Conservation (phyloP, 2,888 invertebrate genomes). For the Diploptera punctata region DNA sequence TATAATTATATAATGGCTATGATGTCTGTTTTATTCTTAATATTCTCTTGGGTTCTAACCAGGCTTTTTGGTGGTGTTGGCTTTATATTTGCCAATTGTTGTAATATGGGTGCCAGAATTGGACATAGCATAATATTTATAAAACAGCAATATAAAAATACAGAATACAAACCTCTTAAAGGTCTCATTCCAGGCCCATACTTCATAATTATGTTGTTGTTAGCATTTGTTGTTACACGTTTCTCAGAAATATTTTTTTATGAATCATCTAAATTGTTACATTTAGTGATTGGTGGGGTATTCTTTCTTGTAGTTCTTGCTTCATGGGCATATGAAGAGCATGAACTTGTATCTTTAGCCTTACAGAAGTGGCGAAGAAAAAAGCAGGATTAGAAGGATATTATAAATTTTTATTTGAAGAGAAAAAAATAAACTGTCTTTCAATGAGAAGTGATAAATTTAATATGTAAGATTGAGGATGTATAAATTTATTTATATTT, state of each 20-base stretch:
- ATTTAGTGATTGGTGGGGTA: no score
- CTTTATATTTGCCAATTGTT: slow-evolving; percentile 94
- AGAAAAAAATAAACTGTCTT: no score
- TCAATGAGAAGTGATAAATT: no score
- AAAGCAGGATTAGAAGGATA: no score
- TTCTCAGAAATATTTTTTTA: slow-evolving; percentile 61
- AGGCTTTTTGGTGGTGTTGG: slow-evolving; percentile 89
- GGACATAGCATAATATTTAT: slow-evolving; percentile 77
- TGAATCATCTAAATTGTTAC: no score
- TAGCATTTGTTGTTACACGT: slow-evolving; percentile 70
- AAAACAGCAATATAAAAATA: slow-evolving; percentile 68
- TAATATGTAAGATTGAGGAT: no score
- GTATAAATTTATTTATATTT: no score
- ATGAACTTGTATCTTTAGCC: no score
- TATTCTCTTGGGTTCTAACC: slow-evolving; percentile 84
- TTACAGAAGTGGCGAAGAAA: no score
- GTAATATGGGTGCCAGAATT: slow-evolving; percentile 92
- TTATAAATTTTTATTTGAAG: no score
- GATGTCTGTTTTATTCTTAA: slow-evolving; percentile 85
- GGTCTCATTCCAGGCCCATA: slow-evolving; percentile 74
- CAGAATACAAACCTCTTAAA: slow-evolving; percentile 70
- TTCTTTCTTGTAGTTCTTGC: no score
- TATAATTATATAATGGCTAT: slow-evolving; percentile 91
- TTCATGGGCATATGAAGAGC: no score
- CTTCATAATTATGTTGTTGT: slow-evolving; percentile 65